Percentiles rank a stretch among this genome's conserved stretches.
Evolutionary conservation across 1,140 invertebrate species (phyloP).

Genomic region (Heliconius hewitsoni): DNA sequence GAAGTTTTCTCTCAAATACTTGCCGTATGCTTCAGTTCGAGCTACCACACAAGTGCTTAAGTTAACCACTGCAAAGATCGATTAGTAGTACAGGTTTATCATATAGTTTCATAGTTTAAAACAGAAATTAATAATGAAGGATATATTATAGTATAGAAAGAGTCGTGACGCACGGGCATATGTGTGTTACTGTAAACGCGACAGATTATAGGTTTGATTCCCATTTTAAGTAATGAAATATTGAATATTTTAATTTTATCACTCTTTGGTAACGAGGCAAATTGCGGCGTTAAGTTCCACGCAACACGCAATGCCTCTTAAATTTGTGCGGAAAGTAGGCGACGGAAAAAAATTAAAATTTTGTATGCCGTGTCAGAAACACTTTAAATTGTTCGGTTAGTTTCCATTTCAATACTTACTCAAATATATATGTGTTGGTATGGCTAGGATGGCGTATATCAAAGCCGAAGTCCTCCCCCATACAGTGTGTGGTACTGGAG

Average conservation of each 20-base stretch:
- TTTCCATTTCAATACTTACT: constrained; percentile 48
- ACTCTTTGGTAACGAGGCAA: no score
- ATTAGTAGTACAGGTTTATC: background rate
- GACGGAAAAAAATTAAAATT: no score
- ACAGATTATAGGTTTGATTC: background rate
- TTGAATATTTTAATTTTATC: background rate
- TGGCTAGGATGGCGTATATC: constrained; percentile 63
- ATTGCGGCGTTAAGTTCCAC: no score
- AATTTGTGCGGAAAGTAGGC: no score
- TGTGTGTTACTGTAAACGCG: no score
- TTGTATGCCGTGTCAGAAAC: no score
- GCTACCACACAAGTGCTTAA: constrained; percentile 82
- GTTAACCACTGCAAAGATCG: constrained; percentile 81
- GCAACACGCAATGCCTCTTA: no score
- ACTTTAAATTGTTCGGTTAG: no score
- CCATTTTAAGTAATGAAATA: background rate
- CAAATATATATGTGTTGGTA: constrained; percentile 66
- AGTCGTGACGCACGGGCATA: no score
- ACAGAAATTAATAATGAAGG: no score
- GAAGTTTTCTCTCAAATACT: constrained; percentile 29
- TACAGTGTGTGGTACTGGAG: constrained; percentile 67
- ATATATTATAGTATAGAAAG: no score
- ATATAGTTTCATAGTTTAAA: background rate
- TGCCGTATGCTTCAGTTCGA: constrained; percentile 65
- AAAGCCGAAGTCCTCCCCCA: constrained; percentile 58